Conservation (phyloP, 2,113 vertebrate genomes). For the Sardina pilchardus region DNA sequence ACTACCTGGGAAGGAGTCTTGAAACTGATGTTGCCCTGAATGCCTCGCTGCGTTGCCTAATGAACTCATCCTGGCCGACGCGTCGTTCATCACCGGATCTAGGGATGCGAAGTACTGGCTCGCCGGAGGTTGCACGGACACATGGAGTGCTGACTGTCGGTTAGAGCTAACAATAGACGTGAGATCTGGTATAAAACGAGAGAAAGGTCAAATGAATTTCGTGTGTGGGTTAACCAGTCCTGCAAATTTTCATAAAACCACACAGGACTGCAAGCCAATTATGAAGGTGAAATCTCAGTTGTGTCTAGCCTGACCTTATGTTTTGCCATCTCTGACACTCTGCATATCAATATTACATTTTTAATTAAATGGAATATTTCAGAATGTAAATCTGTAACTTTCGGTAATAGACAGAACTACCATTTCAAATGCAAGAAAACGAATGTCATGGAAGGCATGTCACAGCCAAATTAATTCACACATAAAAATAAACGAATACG, state of each 20-base stretch:
- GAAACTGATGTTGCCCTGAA: slow-evolving; percentile 98
- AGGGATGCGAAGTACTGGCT: slow-evolving; percentile 95
- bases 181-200: slow-evolving; percentile 85
- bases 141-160: slow-evolving; percentile 86
- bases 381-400: background rate
- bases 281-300: background rate
- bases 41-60: slow-evolving; percentile 87
- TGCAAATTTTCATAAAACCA: slow-evolving; percentile 3
- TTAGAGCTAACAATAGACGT: slow-evolving; percentile 89
- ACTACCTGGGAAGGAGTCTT: slow-evolving; percentile 99
- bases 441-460: background rate
- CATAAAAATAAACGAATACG: background rate
- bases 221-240: background rate
- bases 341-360: background rate
- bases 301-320: background rate
- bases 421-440: background rate
- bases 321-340: background rate
- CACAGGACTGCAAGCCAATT: background rate
- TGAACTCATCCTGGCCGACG: slow-evolving; percentile 88
- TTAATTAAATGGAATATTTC: background rate
- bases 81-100: slow-evolving; percentile 89
- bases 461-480: background rate
- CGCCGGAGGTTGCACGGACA: slow-evolving; percentile 84
- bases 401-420: background rate
- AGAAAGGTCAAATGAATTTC: slow-evolving; percentile 44